Evolutionary conservation across 2,888 invertebrate genomes (phyloP).

Genomic region (Vanessa cardui): DNA sequence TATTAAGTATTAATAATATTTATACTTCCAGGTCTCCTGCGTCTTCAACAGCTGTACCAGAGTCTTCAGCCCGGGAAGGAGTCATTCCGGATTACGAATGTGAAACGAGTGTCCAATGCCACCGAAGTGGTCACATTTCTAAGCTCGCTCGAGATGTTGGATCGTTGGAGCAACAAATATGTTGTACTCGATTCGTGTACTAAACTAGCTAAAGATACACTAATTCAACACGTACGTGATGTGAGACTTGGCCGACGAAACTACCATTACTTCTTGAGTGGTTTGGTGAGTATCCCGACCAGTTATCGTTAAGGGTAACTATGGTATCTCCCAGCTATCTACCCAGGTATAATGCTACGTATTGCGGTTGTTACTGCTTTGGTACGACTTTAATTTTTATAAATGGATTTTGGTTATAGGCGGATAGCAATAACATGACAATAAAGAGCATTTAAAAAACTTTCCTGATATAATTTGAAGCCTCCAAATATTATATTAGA

Average conservation of each 20-base stretch:
- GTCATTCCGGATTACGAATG: slow-evolving; percentile 92
- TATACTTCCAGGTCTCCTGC: slow-evolving; percentile 87
- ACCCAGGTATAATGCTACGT: slow-evolving; percentile 20
- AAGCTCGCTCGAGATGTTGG: slow-evolving; percentile 89
- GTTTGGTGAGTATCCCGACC: slow-evolving; percentile 86
- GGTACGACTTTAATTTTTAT: slow-evolving; percentile 27
- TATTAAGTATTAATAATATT: background rate
- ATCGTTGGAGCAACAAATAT: slow-evolving; percentile 93
- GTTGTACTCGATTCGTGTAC: slow-evolving; percentile 94
- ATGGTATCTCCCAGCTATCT: slow-evolving; percentile 22
- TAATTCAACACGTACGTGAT: slow-evolving; percentile 93
- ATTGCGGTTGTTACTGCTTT: slow-evolving; percentile 24
- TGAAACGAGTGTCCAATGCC: slow-evolving; percentile 91
- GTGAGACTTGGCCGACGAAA: slow-evolving; percentile 93
- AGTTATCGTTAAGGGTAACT: slow-evolving; percentile 20
- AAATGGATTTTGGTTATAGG: slow-evolving; percentile 24
- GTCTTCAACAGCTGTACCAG: slow-evolving; percentile 96
- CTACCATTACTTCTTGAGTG: slow-evolving; percentile 95
- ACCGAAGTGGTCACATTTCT: slow-evolving; percentile 92
- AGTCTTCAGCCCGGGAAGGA: slow-evolving; percentile 91
- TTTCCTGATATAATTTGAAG: slow-evolving; percentile 16
- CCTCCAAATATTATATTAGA: slow-evolving; percentile 24
- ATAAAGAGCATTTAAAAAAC: slow-evolving; percentile 16
- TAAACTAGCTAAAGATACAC: slow-evolving; percentile 92
- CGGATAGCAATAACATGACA: slow-evolving; percentile 24